Percentiles rank a stretch among this genome's conserved stretches.
These are phyloP conservation scores for Peromyscus maniculatus DNA, from an alignment of 2,113 vertebrate genomes.

Conservation along the genomic window DNA sequence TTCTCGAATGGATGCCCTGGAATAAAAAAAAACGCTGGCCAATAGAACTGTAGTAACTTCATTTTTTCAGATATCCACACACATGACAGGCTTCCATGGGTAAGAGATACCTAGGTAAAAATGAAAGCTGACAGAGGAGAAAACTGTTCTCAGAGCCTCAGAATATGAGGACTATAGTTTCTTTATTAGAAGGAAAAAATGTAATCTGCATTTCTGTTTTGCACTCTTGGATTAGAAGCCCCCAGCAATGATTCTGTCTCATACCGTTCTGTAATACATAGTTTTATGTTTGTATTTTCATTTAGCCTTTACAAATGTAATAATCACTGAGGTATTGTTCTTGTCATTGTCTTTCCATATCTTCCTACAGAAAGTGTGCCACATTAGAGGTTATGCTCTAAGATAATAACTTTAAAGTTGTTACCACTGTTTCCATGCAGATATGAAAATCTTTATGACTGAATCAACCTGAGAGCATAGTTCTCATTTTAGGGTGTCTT, in stretches of 20 bases:
- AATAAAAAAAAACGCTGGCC: neutral
- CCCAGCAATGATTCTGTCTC: neutral
- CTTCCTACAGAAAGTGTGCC: neutral
- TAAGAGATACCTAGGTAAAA: neutral
- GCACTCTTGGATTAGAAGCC: neutral
- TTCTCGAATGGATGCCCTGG: neutral
- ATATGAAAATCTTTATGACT: constrained; percentile 17
- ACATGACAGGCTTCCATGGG: no score
- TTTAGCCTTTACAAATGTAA: neutral
- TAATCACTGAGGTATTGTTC: neutral
- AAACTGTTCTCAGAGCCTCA: neutral
- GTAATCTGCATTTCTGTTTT: neutral
- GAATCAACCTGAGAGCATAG: neutral
- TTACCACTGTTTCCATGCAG: neutral
- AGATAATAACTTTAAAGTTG: neutral
- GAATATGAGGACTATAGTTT: neutral
- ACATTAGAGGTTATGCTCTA: neutral
- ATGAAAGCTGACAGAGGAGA: neutral
- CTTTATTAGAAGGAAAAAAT: neutral
- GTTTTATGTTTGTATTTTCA: neutral
- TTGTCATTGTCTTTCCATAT: neutral
- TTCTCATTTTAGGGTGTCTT: neutral
- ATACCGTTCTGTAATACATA: neutral
- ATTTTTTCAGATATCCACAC: neutral
- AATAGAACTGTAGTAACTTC: neutral